A percentile compares a stretch with the other conserved stretches of the same genome.
Conservation (phyloP, 1,140 invertebrate species). For the Fopius arisanus region DNA sequence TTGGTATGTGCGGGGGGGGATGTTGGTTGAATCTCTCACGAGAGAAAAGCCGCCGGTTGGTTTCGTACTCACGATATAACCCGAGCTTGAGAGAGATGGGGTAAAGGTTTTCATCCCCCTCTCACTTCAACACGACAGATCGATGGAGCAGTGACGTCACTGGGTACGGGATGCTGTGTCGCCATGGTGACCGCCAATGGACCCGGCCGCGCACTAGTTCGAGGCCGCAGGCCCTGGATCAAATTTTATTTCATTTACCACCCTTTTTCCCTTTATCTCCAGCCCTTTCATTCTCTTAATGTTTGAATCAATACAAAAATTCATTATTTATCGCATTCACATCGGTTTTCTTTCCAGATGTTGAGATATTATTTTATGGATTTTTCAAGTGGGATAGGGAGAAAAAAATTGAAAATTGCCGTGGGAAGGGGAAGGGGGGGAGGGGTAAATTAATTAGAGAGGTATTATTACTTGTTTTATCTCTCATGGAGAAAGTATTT, state of each 20-base stretch:
- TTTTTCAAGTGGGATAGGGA: too few species aligned
- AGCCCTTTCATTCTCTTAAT: slow-evolving; percentile 4
- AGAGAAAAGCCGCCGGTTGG: slow-evolving; percentile 13
- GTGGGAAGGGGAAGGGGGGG: too few species aligned
- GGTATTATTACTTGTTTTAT: not conserved
- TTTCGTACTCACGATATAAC: not conserved
- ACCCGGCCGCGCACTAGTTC: slow-evolving; percentile 48
- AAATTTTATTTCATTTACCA: slow-evolving; percentile 65
- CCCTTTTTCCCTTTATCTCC: slow-evolving; percentile 23
- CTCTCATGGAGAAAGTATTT: too few species aligned
- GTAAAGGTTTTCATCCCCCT: not conserved
- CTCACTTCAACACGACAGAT: slow-evolving; percentile 45
- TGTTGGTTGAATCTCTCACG: slow-evolving; percentile 13
- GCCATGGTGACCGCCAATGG: slow-evolving; percentile 64
- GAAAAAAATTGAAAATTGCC: too few species aligned
- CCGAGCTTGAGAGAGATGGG: not conserved
- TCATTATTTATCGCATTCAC: too few species aligned
- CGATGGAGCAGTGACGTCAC: slow-evolving; percentile 65
- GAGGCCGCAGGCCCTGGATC: slow-evolving; percentile 48
- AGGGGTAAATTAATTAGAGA: too few species aligned
- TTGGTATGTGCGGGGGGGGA: slow-evolving; percentile 13
- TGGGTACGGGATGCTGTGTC: slow-evolving; percentile 60
- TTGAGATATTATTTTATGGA: not conserved
- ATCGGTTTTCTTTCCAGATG: too few species aligned
- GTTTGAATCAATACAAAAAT: too few species aligned